A percentile compares a stretch with the other conserved stretches of the same genome.
Conservation (phyloP, 2,113 vertebrate species). For the Rhipidura dahli region DNA sequence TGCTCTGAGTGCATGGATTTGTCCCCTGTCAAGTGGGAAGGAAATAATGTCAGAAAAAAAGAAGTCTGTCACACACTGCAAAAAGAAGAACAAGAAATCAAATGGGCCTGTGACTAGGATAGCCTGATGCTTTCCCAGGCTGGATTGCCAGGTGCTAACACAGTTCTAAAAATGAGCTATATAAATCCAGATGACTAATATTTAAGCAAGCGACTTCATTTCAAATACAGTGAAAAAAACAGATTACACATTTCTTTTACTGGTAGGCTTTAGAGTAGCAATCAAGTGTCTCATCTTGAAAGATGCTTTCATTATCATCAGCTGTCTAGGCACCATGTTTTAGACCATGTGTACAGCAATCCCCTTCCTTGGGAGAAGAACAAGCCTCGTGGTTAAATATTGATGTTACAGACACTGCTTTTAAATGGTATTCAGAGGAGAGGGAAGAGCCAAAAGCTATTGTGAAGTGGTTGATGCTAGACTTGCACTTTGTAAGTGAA, state of each 20-base stretch:
- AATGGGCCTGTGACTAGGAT: not conserved
- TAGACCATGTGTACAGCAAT: not conserved
- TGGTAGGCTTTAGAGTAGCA: not conserved
- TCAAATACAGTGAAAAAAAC: not conserved
- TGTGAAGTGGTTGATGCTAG: not conserved
- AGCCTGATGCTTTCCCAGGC: not conserved
- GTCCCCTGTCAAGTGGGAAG: not conserved
- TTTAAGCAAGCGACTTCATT: constrained; percentile 32
- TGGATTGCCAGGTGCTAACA: constrained; percentile 30
- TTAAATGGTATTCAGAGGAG: not conserved
- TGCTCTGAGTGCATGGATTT: not conserved
- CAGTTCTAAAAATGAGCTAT: constrained; percentile 8
- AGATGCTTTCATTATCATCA: constrained; percentile 20
- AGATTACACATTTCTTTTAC: constrained; percentile 9
- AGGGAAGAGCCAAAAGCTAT: not conserved
- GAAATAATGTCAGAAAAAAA: not conserved
- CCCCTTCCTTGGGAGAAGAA: not conserved
- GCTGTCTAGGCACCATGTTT: constrained; percentile 22
- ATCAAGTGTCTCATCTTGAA: constrained; percentile 15
- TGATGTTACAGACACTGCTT: not conserved
- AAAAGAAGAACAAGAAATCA: not conserved
- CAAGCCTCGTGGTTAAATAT: constrained; percentile 17
- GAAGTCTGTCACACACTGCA: not conserved
- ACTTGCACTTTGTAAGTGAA: not conserved
- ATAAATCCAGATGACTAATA: constrained; percentile 37